Conservation (phyloP, 1,140 invertebrate genomes). For the Carposina sasakii region DNA sequence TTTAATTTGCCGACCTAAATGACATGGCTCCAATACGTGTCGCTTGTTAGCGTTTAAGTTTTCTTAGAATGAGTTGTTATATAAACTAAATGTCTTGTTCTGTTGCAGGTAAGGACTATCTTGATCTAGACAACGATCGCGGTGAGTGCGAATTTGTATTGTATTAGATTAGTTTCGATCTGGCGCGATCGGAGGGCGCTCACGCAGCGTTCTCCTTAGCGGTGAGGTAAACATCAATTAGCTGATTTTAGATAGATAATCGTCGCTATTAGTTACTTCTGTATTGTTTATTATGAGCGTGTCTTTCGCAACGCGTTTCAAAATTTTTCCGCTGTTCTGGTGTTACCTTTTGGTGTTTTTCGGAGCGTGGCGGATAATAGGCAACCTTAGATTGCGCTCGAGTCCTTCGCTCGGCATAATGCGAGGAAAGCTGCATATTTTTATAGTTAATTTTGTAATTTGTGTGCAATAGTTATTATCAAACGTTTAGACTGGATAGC, state of each 20-base stretch:
- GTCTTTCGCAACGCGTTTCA: slow-evolving; percentile 63
- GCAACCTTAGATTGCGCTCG: slow-evolving; percentile 66
- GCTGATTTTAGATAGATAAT: slow-evolving; percentile 56
- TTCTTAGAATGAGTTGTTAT: slow-evolving; percentile 1
- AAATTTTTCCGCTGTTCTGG: slow-evolving; percentile 65
- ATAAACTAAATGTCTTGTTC: slow-evolving; percentile 13
- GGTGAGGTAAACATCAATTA: slow-evolving; percentile 64
- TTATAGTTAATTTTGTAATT: slow-evolving; percentile 50
- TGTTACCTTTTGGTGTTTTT: slow-evolving; percentile 66
- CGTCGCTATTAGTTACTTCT: slow-evolving; percentile 56
- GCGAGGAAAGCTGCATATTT: slow-evolving; percentile 63
- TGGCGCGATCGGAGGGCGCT: slow-evolving; percentile 16
- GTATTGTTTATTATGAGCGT: slow-evolving; percentile 66
- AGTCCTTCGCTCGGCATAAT: slow-evolving; percentile 57
- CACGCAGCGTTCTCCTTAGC: slow-evolving; percentile 22
- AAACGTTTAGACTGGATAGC: too few species aligned
- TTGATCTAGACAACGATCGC: slow-evolving; percentile 19
- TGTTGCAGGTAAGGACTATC: slow-evolving; percentile 57
- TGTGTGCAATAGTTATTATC: slow-evolving; percentile 28
- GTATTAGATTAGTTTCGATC: slow-evolving; percentile 17
- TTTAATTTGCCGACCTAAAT: slow-evolving; percentile 29
- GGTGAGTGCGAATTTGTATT: slow-evolving; percentile 22
- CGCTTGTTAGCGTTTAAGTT: slow-evolving; percentile 38
- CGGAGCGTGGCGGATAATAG: slow-evolving; percentile 70
- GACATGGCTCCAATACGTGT: slow-evolving; percentile 22